These are phyloP conservation scores for Melinaea menophilus DNA, from an alignment of 2,888 invertebrate species.

Conservation along the genomic window DNA sequence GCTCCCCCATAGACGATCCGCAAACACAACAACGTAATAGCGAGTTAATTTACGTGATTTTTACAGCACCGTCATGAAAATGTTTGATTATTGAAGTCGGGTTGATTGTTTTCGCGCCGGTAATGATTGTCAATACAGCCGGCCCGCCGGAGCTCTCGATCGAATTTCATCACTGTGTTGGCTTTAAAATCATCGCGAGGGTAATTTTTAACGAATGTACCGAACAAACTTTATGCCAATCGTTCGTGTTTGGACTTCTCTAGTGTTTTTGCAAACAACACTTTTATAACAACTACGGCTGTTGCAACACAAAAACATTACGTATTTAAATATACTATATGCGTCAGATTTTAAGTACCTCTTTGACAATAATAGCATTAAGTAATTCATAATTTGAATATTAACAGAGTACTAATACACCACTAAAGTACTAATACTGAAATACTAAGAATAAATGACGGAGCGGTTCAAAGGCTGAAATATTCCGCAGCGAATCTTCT, in stretches of 20 bases:
- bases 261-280: constrained; percentile 12
- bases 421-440: constrained; percentile 23
- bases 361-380: too few species aligned
- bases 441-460: constrained; percentile 30
- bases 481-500: constrained; percentile 49
- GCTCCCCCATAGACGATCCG: constrained; percentile 47
- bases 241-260: constrained; percentile 18
- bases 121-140: constrained; percentile 43
- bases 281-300: background rate
- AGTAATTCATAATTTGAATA: constrained; percentile 11
- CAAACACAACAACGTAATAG: constrained; percentile 49
- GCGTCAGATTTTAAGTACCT: too few species aligned
- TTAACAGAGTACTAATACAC: constrained; percentile 4
- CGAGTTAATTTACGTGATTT: constrained; percentile 58
- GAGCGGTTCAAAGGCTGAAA: constrained; percentile 54
- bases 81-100: constrained; percentile 55
- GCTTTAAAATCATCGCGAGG: constrained; percentile 31
- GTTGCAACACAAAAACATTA: background rate
- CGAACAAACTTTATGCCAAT: constrained; percentile 30
- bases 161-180: constrained; percentile 32
- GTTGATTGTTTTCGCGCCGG: constrained; percentile 55
- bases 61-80: constrained; percentile 57
- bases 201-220: constrained; percentile 30
- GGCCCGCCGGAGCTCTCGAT: constrained; percentile 34
- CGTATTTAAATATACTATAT: too few species aligned